phyloP scores from a whole-genome alignment of 2,888 invertebrate species.

The Dendrolimus houi region DNA sequence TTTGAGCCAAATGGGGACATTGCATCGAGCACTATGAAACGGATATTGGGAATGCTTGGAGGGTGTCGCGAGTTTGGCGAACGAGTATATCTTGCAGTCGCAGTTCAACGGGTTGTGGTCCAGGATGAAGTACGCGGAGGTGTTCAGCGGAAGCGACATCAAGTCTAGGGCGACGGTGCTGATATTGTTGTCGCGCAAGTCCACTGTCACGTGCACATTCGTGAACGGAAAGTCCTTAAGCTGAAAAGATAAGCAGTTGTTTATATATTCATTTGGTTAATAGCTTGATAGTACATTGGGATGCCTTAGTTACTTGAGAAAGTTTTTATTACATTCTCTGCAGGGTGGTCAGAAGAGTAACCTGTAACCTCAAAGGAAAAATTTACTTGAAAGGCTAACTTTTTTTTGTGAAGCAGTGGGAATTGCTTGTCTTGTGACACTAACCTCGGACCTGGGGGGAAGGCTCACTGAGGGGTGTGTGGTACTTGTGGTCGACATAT shows the following conservation, averaged over 20 bases:
- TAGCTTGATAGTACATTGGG: background rate
- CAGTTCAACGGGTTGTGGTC: slow-evolving; percentile 16
- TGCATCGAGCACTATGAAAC: slow-evolving; percentile 6
- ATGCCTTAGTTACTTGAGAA: background rate
- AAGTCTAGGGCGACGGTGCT: slow-evolving; percentile 1
- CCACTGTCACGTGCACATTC: slow-evolving; percentile 4
- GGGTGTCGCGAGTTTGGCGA: slow-evolving; percentile 2
- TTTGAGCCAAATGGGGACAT: slow-evolving; percentile 2
- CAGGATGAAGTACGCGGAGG: slow-evolving; percentile 1
- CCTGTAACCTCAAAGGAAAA: background rate
- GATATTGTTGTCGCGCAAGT: slow-evolving; percentile 13
- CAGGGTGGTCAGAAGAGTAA: too few species aligned
- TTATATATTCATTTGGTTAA: too few species aligned
- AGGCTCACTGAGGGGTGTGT: too few species aligned
- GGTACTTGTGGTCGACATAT: too few species aligned
- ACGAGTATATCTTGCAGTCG: slow-evolving; percentile 12
- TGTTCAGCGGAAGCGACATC: background rate
- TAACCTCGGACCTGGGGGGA: too few species aligned
- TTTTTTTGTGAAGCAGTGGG: too few species aligned
- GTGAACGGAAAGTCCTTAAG: slow-evolving; percentile 13
- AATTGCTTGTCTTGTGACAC: too few species aligned
- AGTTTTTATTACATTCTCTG: too few species aligned
- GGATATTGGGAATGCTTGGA: background rate
- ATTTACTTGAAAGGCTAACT: too few species aligned
- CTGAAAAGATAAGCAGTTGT: slow-evolving; percentile 5